A percentile compares a stretch with the other conserved stretches of the same genome.
phyloP scores from a whole-genome alignment of 2,797 vertebrate species.

The Chanos chanos region DNA sequence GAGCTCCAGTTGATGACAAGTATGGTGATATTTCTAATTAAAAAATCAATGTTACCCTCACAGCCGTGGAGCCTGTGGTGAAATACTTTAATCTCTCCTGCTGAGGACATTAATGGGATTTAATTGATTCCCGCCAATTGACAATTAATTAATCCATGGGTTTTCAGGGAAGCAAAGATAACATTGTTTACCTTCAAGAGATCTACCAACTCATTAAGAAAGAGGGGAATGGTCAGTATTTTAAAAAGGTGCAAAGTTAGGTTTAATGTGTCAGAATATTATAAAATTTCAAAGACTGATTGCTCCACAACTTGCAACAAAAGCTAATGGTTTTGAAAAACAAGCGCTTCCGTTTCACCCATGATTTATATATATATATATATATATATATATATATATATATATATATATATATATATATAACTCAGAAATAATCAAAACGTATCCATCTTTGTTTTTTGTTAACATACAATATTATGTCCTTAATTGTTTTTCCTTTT shows the following conservation, averaged over 20 bases:
- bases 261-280: too few relatives aligned
- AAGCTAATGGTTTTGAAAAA: too few relatives aligned
- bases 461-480: slow-evolving; percentile 15
- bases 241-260: too few relatives aligned
- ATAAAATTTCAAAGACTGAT: too few relatives aligned
- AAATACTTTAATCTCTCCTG: slow-evolving; percentile 58
- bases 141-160: slow-evolving; percentile 55
- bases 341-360: too few relatives aligned
- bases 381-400: too few relatives aligned
- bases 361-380: too few relatives aligned
- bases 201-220: slow-evolving; percentile 7
- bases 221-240: not conserved
- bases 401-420: too few relatives aligned
- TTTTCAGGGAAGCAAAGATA: not conserved
- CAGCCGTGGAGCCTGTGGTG: slow-evolving; percentile 37
- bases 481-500: slow-evolving; percentile 10
- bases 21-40: slow-evolving; percentile 54
- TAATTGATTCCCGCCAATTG: slow-evolving; percentile 69
- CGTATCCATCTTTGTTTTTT: slow-evolving; percentile 35
- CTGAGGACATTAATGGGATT: slow-evolving; percentile 62
- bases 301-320: too few relatives aligned
- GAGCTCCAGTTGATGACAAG: slow-evolving; percentile 19
- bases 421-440: slow-evolving; percentile 33
- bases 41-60: slow-evolving; percentile 30
- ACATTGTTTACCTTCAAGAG: slow-evolving; percentile 4